Evolutionary conservation across 2,113 vertebrate genomes (phyloP).

Genomic region (Eubucco bourcierii): DNA sequence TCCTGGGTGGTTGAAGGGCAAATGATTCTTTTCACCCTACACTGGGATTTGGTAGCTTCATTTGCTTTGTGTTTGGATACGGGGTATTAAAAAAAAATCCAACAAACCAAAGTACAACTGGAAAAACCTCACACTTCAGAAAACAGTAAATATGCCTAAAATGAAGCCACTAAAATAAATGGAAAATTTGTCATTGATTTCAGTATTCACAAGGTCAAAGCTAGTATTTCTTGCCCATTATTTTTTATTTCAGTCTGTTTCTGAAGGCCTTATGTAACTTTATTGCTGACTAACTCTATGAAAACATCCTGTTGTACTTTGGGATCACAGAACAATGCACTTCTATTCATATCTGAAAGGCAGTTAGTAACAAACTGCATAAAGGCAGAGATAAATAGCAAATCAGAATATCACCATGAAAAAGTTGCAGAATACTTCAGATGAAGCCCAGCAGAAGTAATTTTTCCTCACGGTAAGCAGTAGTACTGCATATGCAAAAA

Average conservation of each 20-base stretch:
- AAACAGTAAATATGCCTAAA: not conserved
- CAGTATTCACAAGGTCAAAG: not conserved
- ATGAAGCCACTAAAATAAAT: not conserved
- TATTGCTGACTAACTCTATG: not conserved
- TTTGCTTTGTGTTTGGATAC: not conserved
- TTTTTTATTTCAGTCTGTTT: not conserved
- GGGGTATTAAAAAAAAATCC: fast-evolving
- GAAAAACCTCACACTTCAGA: not conserved
- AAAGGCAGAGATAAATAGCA: not conserved
- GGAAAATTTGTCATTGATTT: not conserved
- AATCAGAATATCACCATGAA: not conserved
- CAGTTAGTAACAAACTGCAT: not conserved
- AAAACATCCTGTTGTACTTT: not conserved
- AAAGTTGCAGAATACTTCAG: not conserved
- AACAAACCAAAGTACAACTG: not conserved
- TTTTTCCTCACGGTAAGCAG: not conserved
- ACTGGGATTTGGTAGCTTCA: not conserved
- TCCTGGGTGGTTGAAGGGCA: not conserved
- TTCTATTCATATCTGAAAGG: not conserved
- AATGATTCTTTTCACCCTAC: not conserved
- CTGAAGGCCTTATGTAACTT: not conserved
- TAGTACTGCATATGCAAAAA: not conserved
- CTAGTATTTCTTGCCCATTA: not conserved
- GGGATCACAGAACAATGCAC: not conserved
- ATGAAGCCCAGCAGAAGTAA: not conserved